Percentiles rank a stretch among this genome's conserved stretches.
These are phyloP conservation scores for Proterorhinus semilunaris DNA, from an alignment of 2,113 vertebrate genomes.

Conservation along the genomic window DNA sequence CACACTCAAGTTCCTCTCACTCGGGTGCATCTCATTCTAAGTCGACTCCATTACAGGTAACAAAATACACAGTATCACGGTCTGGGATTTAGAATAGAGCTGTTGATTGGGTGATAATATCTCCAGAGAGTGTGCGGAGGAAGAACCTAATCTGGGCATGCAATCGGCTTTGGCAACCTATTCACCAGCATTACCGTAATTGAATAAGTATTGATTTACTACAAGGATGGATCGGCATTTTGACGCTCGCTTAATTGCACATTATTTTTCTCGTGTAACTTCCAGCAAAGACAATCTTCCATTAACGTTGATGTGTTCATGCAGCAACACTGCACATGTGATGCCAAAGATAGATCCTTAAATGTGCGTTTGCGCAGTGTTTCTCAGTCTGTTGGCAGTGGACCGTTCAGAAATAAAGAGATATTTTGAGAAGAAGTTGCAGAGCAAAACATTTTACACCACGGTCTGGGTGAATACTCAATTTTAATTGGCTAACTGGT, in stretches of 20 bases:
- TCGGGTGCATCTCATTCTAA: conserved; percentile 11
- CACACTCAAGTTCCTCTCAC: conserved; percentile 46
- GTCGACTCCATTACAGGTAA: conserved; percentile 51
- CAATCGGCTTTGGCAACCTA: conserved; percentile 16
- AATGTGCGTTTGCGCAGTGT: too few relatives aligned
- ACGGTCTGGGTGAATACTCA: too few relatives aligned
- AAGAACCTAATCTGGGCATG: conserved; percentile 24
- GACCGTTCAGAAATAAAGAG: too few relatives aligned
- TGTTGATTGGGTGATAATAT: conserved; percentile 33
- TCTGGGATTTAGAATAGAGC: conserved; percentile 29
- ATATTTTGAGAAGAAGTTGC: too few relatives aligned
- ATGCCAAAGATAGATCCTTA: too few relatives aligned
- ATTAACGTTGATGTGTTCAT: not conserved
- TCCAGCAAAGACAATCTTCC: not conserved
- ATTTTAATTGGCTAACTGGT: too few relatives aligned
- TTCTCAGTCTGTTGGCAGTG: too few relatives aligned
- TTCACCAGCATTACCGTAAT: conserved; percentile 44
- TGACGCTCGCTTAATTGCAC: conserved; percentile 7
- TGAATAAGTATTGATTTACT: conserved; percentile 42
- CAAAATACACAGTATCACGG: conserved; percentile 21
- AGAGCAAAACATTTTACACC: too few relatives aligned
- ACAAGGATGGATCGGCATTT: not conserved
- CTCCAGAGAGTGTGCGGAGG: not conserved
- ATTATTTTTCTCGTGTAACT: not conserved
- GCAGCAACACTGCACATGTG: not conserved